Base-by-base conservation (phyloP, 1,140 invertebrate genomes). In the Zaprionus davidi region DNA sequence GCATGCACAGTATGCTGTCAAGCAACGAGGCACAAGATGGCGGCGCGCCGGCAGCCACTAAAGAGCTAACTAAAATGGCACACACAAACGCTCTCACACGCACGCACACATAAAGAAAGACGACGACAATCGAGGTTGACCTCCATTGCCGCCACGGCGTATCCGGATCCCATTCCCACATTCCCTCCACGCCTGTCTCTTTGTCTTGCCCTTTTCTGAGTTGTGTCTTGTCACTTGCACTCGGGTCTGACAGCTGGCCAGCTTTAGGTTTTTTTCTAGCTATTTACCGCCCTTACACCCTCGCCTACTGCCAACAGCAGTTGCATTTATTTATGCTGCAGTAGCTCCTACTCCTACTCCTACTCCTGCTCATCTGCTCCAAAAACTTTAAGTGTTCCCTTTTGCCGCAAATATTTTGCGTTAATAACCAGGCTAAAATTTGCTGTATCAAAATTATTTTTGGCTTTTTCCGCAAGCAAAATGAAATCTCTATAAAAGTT, bases 191-290 rank as follows among this genome's bases (percentile, higher is more conserved):
- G 15, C 44, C 20, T 64, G 13, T 26, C 15, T 66, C 70, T 56
- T 24, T 51, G 22, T 63, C 24, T 49, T 34, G 22, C 56, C 41
- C 69, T 28, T 46, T 64, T 46, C 49, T 60, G 44, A 79, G 56
- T 49, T 57, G 56, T 57, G 71, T 84, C 81, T 81, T 83, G 83
- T 86, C 83, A 86, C 84, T 88, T 59, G 80, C 83, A 86, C 66
- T 87, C 67, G 71, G 22, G 56, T 60, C 77, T 83, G 84, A 88
- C 83, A 86, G 72, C 73, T 87, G 80, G 72, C 83, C 83, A 79
- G 72, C 80, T 34, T 34, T 34, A 82, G 69, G 72, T 84, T 70
- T 73, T 73, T 34, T 34, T 34, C 31, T 63, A 76, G 59, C 60
- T 59, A 49, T 71, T 65, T 57, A 44, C 31, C 41, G 31, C 71